Evolutionary conservation across 2,888 invertebrate species (phyloP), one percentile per base, ranked within the genome.

Genomic region (Thereva unica): DNA sequence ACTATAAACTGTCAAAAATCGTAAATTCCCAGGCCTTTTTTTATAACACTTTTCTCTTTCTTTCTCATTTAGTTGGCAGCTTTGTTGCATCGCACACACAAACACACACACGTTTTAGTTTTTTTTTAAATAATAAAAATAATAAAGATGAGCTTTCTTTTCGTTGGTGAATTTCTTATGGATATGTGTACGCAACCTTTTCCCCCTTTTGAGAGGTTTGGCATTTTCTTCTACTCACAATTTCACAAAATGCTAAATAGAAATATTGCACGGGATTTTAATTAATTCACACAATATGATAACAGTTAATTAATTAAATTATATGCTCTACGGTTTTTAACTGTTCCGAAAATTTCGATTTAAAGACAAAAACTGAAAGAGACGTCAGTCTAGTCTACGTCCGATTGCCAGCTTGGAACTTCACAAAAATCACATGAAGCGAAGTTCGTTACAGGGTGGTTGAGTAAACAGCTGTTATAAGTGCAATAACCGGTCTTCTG

Each of bases 341-440:
- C 42, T 34, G 5, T 3, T 56, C 42, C 50, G 4, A n/a, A 63
- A 52, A 52, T 41, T 8, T 8, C 9, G 35, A 52, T 63, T 50
- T 38, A 23, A 40, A 41, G 40, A 34, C 1, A 41, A 52, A 37
- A 52, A 63, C 49, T 5, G 34, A 52, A 40, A 50, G 12, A 40
- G 38, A 63, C 34, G 35, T 23, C 52, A 34, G 12, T 10, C 8
- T 38, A 34, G 12, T 10, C 8, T 38, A 49, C 50, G 34, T 52
- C 9, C 5, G 40, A 42, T 41, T 63, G 63, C 63, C 63, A 63
- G 50, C 63, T 63, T 63, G 63, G 63, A 63, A 63, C 63, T 63
- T 63, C 42, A 42, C 7, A 23, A 23, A 23, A 23, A 23, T 23
- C 23, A 23, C 23, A 23, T 23, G 23, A 23, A 23, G 23, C 23